A percentile compares a stretch with the other conserved stretches of the same genome.
These are phyloP conservation scores for Gobio gobio DNA, from an alignment of 2,113 vertebrate genomes.

Conservation along the genomic window DNA sequence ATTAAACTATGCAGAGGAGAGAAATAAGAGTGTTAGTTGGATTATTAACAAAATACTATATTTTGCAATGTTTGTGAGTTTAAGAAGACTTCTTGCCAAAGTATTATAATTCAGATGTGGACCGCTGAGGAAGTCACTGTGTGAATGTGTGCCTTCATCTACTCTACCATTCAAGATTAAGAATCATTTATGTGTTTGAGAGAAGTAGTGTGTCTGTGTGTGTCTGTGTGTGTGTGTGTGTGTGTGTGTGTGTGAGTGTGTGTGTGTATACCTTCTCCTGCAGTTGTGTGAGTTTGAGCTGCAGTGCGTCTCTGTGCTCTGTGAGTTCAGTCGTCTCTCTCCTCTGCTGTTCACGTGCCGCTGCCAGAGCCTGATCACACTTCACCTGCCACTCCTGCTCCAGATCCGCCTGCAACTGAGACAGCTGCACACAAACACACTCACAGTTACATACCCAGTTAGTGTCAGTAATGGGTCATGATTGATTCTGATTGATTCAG, in stretches of 20 bases:
- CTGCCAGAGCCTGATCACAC: conserved; percentile 77
- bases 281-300: conserved; percentile 77
- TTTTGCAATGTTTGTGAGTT: background rate
- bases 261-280: conserved; percentile 80
- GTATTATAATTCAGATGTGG: background rate
- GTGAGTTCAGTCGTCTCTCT: conserved; percentile 77
- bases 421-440: conserved; percentile 70
- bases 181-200: conserved; percentile 62
- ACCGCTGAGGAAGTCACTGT: no score
- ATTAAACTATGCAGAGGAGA: conserved; percentile 64
- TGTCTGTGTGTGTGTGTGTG: background rate
- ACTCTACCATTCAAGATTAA: no score
- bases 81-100: background rate
- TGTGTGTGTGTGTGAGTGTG: conserved; percentile 17
- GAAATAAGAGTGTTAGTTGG: background rate
- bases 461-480: background rate
- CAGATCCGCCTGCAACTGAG: conserved; percentile 83
- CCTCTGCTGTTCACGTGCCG: conserved; percentile 78
- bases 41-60: no score
- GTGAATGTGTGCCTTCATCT: no score
- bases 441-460: background rate
- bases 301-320: conserved; percentile 80
- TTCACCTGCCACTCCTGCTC: conserved; percentile 84
- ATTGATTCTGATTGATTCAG: background rate
- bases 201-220: conserved; percentile 68